These are phyloP conservation scores for Carettochelys insculpta DNA, from an alignment of 2,113 vertebrate species.

Conservation along the genomic window DNA sequence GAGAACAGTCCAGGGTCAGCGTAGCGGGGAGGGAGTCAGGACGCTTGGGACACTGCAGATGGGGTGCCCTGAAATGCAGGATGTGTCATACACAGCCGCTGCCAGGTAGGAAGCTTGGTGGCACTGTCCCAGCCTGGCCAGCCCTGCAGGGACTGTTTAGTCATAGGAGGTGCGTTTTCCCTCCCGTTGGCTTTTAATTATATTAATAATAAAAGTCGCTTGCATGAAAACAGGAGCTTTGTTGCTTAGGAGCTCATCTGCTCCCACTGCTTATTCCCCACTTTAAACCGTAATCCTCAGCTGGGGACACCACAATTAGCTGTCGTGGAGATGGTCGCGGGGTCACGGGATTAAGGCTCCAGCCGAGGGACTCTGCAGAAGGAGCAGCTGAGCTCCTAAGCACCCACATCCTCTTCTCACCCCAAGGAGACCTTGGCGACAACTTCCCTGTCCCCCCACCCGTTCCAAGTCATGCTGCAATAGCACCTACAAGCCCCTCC, in stretches of 20 bases:
- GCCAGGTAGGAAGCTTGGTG: too few species aligned
- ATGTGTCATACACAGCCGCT: too few species aligned
- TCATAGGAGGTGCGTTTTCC: neutral
- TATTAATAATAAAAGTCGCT: constrained; percentile 56
- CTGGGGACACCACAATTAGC: constrained; percentile 68
- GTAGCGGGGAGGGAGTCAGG: neutral
- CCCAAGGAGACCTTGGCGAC: neutral
- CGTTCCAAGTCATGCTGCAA: too few species aligned
- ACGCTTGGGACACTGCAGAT: too few species aligned
- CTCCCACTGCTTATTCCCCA: constrained; percentile 66
- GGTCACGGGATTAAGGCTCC: constrained; percentile 47
- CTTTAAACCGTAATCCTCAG: constrained; percentile 60
- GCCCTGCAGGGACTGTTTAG: neutral
- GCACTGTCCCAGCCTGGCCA: neutral
- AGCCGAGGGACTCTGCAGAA: neutral
- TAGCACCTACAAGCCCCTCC: too few species aligned
- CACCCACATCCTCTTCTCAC: neutral
- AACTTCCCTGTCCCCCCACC: too few species aligned
- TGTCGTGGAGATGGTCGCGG: constrained; percentile 9
- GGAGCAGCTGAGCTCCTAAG: neutral
- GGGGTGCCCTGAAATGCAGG: neutral
- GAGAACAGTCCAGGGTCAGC: neutral
- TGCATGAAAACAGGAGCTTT: constrained; percentile 58
- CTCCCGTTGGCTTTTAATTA: constrained; percentile 64
- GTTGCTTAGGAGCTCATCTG: constrained; percentile 69